Conservation (phyloP, 2,797 vertebrate genomes). For the Helarctos malayanus region DNA sequence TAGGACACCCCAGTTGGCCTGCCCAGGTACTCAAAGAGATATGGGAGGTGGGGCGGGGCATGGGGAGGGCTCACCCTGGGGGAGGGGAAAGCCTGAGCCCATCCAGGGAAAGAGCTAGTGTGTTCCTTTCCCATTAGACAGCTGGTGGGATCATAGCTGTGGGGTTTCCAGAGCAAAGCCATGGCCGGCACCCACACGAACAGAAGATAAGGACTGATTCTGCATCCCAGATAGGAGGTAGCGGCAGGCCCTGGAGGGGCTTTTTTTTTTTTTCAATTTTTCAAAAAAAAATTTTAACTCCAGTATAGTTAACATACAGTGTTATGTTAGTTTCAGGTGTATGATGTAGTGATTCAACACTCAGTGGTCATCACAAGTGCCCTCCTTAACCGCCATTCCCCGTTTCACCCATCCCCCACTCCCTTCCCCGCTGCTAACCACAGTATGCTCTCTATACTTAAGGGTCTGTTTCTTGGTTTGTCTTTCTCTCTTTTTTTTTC, state of each 20-base stretch:
- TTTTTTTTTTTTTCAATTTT: neutral
- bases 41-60: neutral
- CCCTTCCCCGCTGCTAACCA: neutral
- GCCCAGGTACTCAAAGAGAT: slow-evolving; percentile 77
- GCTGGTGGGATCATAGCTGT: slow-evolving; percentile 73
- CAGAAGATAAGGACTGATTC: slow-evolving; percentile 18
- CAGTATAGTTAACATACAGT: neutral
- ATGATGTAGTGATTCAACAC: neutral
- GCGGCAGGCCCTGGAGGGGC: neutral
- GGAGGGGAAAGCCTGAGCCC: slow-evolving; percentile 55
- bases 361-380: neutral
- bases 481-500: neutral
- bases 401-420: neutral
- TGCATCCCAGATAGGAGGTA: neutral
- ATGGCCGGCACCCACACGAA: slow-evolving; percentile 54
- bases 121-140: slow-evolving; percentile 73
- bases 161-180: slow-evolving; percentile 71
- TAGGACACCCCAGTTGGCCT: slow-evolving; percentile 65
- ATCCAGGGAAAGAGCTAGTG: slow-evolving; percentile 72
- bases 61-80: slow-evolving; percentile 16
- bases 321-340: neutral
- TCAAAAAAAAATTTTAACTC: neutral
- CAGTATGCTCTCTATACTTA: neutral
- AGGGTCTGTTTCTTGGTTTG: neutral
- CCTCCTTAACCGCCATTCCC: neutral